phyloP scores from a whole-genome alignment of 2,888 invertebrate species.

The Euplexia lucipara region DNA sequence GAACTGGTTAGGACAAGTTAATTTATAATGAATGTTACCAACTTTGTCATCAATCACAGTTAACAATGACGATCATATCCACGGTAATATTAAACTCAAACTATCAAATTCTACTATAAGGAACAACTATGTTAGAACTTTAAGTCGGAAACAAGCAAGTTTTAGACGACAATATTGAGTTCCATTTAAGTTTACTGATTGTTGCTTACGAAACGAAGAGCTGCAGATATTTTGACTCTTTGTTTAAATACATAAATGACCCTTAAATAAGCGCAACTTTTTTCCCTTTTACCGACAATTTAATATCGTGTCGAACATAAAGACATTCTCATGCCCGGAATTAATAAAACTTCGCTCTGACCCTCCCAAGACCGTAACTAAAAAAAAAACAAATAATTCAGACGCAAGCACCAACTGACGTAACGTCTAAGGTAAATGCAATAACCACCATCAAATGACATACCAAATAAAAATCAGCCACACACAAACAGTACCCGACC shows the following conservation, averaged over 20 bases:
- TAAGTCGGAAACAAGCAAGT: constrained; percentile 8
- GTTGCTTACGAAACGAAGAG: constrained; percentile 5
- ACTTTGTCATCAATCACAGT: constrained; percentile 9
- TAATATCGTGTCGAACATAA: constrained; percentile 30
- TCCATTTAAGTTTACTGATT: constrained; percentile 7
- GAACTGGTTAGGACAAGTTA: neutral
- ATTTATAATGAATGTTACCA: neutral
- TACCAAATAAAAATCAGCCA: constrained; percentile 47
- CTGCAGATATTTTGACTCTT: neutral
- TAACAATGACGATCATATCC: constrained; percentile 14
- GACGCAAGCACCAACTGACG: constrained; percentile 59
- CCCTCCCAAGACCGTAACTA: constrained; percentile 32
- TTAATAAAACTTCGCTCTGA: constrained; percentile 43
- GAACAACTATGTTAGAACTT: constrained; percentile 26
- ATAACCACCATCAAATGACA: constrained; percentile 65
- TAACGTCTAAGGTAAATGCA: constrained; percentile 69
- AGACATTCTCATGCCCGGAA: constrained; percentile 29
- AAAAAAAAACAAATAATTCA: constrained; percentile 62
- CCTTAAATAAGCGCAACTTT: constrained; percentile 1
- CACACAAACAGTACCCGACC: constrained; percentile 55
- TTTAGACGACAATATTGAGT: constrained; percentile 15
- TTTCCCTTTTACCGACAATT: neutral
- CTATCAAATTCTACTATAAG: constrained; percentile 27
- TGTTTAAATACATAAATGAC: neutral
- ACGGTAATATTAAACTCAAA: constrained; percentile 26